Conservation (phyloP, 2,888 invertebrate genomes). For the Sinelater perroti region DNA sequence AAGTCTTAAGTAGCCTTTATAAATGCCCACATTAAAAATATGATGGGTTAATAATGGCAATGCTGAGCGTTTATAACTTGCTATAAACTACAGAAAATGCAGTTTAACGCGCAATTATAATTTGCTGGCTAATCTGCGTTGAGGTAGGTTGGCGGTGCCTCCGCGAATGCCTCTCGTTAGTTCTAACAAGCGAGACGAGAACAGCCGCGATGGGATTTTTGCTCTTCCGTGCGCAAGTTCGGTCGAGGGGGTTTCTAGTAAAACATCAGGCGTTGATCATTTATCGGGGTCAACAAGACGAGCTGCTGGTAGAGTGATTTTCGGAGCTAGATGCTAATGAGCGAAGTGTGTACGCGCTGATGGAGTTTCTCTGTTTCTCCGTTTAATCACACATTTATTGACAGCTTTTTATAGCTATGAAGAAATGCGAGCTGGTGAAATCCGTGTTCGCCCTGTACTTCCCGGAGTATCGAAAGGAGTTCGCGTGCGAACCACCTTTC, state of each 20-base stretch:
- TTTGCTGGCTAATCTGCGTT: constrained; percentile 1
- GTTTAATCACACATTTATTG: neutral
- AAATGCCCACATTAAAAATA: constrained; percentile 3
- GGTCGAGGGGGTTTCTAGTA: no score
- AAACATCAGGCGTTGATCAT: no score
- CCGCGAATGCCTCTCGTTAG: constrained; percentile 2
- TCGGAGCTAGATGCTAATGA: no score
- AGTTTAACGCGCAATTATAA: constrained; percentile 17
- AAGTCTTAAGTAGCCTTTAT: neutral
- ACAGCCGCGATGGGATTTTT: no score
- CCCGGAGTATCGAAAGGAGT: no score
- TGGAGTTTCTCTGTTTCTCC: neutral
- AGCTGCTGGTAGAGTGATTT: no score
- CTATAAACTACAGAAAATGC: constrained; percentile 19
- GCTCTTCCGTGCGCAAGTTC: no score
- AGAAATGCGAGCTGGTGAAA: no score
- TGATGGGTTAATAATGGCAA: constrained; percentile 14
- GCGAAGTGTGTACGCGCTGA: neutral
- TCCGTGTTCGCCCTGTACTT: no score
- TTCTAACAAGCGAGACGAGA: neutral
- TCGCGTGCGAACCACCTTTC: no score
- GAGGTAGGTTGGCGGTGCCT: neutral
- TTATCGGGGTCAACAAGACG: no score
- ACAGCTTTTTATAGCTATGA: constrained; percentile 1
- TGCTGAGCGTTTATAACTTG: constrained; percentile 10